Evolutionary conservation across 2,797 vertebrate species (phyloP).

Genomic region (Girardinus metallicus): DNA sequence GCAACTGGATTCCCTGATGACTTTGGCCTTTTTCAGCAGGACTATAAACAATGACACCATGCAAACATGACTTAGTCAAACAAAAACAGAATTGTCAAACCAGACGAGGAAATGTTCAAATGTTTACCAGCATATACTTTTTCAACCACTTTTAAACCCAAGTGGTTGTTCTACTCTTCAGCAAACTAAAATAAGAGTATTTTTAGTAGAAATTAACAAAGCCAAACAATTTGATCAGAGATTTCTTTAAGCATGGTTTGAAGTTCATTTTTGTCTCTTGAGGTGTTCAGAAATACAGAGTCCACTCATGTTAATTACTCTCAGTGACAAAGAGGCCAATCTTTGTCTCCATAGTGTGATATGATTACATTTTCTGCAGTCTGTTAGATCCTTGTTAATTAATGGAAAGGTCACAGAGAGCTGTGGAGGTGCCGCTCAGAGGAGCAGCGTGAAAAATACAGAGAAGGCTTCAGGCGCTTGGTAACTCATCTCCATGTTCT

Average conservation of each 20-base stretch:
- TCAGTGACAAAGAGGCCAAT: conserved; percentile 2
- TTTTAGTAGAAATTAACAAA: neutral
- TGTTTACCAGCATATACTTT: neutral
- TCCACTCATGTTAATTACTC: conserved; percentile 10
- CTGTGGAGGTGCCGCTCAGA: conserved; percentile 12
- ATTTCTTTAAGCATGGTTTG: conserved; percentile 2
- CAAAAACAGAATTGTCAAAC: neutral
- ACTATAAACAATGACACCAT: neutral
- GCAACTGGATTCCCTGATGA: neutral
- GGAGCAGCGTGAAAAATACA: conserved; percentile 12
- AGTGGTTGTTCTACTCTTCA: neutral
- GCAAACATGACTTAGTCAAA: neutral
- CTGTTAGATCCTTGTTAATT: conserved; percentile 61
- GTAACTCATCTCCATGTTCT: conserved; percentile 12
- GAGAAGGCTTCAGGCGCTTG: neutral
- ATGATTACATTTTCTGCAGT: conserved; percentile 26
- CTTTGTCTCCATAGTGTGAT: conserved; percentile 21
- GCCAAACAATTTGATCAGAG: neutral
- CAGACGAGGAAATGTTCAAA: neutral
- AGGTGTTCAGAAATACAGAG: neutral
- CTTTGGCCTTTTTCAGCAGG: neutral
- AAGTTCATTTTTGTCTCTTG: conserved; percentile 1
- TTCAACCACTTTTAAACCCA: neutral
- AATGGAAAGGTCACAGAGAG: conserved; percentile 63
- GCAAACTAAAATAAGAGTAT: neutral